Conservation (phyloP, 2,113 vertebrate species). For the Leiothrix lutea region DNA sequence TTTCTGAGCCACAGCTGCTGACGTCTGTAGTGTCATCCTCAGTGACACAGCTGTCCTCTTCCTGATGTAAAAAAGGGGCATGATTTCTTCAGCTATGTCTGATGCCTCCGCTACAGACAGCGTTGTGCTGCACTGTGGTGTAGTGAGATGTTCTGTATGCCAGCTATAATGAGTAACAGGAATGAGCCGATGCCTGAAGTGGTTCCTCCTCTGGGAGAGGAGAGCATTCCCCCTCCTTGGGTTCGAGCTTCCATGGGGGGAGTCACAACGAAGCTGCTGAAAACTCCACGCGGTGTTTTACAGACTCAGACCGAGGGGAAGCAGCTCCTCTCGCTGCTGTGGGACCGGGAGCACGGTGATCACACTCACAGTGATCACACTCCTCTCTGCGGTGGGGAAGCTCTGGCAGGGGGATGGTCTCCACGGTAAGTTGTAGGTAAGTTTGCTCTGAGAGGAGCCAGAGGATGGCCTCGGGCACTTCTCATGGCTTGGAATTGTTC, state of each 20-base stretch:
- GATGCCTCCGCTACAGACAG: accelerated
- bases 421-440: background rate
- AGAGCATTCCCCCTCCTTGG: background rate
- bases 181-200: background rate
- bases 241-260: background rate
- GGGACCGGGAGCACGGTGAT: background rate
- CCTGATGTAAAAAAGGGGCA: background rate
- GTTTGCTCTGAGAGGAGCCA: background rate
- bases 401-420: background rate
- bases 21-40: background rate
- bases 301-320: background rate
- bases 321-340: background rate
- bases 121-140: accelerated
- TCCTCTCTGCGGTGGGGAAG: background rate
- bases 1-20: background rate
- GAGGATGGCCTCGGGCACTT: background rate
- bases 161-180: background rate
- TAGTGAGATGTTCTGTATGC: background rate
- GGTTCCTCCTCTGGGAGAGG: background rate
- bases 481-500: background rate
- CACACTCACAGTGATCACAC: background rate
- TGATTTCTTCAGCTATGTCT: background rate
- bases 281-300: background rate
- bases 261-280: background rate
- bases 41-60: background rate